Percentiles rank a stretch among this genome's conserved stretches.
Conservation (phyloP, 1,140 invertebrate genomes). For the Dendroctonus ponderosae region DNA sequence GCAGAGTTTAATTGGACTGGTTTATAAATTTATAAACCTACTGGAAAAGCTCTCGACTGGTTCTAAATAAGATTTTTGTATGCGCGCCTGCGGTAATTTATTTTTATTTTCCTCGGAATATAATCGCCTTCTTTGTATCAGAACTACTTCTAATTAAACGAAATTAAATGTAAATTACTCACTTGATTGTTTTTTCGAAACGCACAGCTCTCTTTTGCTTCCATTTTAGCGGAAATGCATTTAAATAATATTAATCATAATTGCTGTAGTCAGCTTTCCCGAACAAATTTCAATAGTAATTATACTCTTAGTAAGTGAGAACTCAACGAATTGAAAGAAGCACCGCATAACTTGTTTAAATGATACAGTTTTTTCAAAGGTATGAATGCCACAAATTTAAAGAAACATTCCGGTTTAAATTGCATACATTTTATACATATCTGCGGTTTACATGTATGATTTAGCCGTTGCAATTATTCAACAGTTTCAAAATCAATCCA, state of each 20-base stretch:
- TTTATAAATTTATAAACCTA: constrained; percentile 38
- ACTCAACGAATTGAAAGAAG: constrained; percentile 16
- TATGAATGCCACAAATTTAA: constrained; percentile 10
- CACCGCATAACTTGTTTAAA: constrained; percentile 20
- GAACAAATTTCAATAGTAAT: constrained; percentile 27
- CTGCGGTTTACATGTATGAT: no score
- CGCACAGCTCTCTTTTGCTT: constrained; percentile 4
- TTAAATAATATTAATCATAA: constrained; percentile 32
- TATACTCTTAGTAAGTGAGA: constrained; percentile 4
- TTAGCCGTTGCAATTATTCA: no score
- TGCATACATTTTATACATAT: neutral
- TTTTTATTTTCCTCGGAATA: constrained; percentile 28
- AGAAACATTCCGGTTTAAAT: neutral
- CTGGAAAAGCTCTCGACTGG: constrained; percentile 25
- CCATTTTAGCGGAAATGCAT: constrained; percentile 20
- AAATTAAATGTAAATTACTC: constrained; percentile 28
- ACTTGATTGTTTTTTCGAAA: constrained; percentile 12
- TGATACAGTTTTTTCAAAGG: constrained; percentile 14
- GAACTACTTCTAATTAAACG: constrained; percentile 23
- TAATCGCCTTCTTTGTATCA: constrained; percentile 30
- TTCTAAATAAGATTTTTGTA: constrained; percentile 35
- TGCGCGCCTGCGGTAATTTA: constrained; percentile 24
- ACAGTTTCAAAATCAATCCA: no score
- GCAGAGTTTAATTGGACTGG: constrained; percentile 35
- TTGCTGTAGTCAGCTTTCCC: constrained; percentile 25